A percentile compares a stretch with the other conserved stretches of the same genome.
phyloP scores from a whole-genome alignment of 2,888 invertebrate genomes.

The Caenorhabditis imperialis region DNA sequence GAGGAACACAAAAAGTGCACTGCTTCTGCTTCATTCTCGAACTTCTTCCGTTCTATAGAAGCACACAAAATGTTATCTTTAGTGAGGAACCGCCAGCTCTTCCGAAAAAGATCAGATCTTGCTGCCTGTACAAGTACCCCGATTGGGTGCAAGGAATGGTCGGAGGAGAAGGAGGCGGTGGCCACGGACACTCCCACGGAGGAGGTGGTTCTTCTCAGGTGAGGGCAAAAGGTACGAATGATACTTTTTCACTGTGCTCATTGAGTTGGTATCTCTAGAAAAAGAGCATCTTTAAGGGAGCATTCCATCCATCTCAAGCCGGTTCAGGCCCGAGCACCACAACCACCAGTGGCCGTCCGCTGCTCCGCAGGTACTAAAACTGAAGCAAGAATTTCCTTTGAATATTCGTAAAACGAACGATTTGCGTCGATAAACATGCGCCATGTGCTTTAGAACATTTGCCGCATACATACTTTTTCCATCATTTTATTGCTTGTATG shows the following conservation, averaged over 20 bases:
- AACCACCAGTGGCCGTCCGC: constrained; percentile 74
- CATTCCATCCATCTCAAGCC: constrained; percentile 53
- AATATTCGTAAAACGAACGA: constrained; percentile 6
- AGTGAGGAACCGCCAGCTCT: constrained; percentile 72
- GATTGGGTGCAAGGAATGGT: constrained; percentile 76
- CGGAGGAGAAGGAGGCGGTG: constrained; percentile 54
- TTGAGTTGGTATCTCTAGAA: not conserved
- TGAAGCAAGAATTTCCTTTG: constrained; percentile 10
- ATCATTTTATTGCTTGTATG: constrained; percentile 29
- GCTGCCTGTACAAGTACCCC: constrained; percentile 76
- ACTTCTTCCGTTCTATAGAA: not conserved
- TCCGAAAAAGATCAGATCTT: constrained; percentile 73
- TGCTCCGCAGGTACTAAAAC: constrained; percentile 67
- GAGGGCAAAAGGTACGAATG: constrained; percentile 59
- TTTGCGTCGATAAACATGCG: constrained; percentile 36
- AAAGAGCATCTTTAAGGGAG: constrained; percentile 27
- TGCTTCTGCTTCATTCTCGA: too few relatives aligned
- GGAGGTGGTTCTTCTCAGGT: constrained; percentile 62
- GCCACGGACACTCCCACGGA: constrained; percentile 49
- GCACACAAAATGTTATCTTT: constrained; percentile 20
- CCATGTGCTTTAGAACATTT: constrained; percentile 50
- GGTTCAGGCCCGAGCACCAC: constrained; percentile 71
- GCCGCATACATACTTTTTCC: constrained; percentile 38
- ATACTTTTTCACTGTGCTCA: not conserved
- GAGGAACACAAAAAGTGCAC: not conserved